Evolutionary conservation across 2,888 invertebrate species (phyloP), one percentile per base, ranked within the genome.

Genomic region (Spialia ferax): DNA sequence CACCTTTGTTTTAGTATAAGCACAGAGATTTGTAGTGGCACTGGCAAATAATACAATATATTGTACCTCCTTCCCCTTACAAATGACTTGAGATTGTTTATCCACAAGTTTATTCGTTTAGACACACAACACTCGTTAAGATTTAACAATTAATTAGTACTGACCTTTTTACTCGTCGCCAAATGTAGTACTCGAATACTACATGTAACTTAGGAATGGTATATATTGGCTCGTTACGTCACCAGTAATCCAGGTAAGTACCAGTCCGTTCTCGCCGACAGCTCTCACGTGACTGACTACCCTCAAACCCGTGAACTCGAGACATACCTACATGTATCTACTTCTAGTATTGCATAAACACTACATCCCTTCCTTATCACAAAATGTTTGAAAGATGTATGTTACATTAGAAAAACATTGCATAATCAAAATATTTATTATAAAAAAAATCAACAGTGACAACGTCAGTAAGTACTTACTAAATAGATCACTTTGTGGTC

Each of bases 361-460:
- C 32, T 32, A 32, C 32, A 32, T 32, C 32, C 32, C 32, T 32
- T 32, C 32, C 22, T 23, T 23, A 52, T 52, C 13, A 52, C 23
- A 52, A 52, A 23, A 11, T 52, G 10, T 52, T 52, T 52, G 22
- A 20, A 22, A 23, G 52, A 45, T 45, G 18, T 20, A 18, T 45
- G 18, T 45, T 45, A 45, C 45, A 18, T 20, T 45, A 45, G 45
- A 18, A 45, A 45, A 45, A 45, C 45, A 42, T 42, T 22, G 10
- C 18, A 22, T 50, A 50, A 50, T 50, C 18, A 50, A 22, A 50
- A 50, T 10, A 50, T 50, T 50, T 50, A 50, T n/a, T n/a, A 50
- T 22, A 10, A 50, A 50, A 45, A 50, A 7, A 11, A 20, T 11
- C 42, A 15, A 42, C 8, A 15, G 15, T 15, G n/a, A 42, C 15